Evolutionary conservation across 2,113 vertebrate species (phyloP).

Genomic region (Pardalotus punctatus): DNA sequence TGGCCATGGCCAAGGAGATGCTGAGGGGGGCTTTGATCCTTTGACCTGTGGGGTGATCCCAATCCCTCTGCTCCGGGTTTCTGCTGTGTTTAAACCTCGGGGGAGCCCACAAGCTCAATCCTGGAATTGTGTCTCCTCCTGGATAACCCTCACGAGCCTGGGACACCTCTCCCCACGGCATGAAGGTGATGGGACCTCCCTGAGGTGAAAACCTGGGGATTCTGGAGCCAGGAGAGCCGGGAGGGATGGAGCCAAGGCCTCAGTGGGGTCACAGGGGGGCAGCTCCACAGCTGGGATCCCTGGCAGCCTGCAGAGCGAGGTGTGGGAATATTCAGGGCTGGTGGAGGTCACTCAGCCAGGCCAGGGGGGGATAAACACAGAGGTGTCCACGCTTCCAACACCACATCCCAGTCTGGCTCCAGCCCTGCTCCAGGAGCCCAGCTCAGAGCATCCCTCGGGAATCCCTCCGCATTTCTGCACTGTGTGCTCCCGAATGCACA

Average conservation of each 20-base stretch:
- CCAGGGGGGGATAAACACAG: neutral
- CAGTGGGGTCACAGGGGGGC: neutral
- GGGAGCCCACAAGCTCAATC: fast-evolving
- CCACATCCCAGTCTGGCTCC: fast-evolving
- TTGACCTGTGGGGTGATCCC: neutral
- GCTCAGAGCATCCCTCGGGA: too few species aligned
- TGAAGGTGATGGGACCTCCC: neutral
- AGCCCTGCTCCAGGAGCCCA: neutral
- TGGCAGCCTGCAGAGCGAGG: fast-evolving
- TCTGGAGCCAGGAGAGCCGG: neutral
- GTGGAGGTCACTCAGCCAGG: neutral
- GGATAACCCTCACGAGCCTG: neutral
- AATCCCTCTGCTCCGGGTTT: fast-evolving
- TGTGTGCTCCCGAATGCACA: fast-evolving
- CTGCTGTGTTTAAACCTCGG: neutral
- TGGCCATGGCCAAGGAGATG: neutral
- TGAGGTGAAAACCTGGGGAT: neutral
- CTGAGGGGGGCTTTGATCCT: neutral
- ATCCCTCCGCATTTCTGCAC: fast-evolving
- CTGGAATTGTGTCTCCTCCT: neutral
- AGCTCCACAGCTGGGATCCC: neutral
- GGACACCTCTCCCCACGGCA: neutral
- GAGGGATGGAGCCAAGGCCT: neutral
- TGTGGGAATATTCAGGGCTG: fast-evolving
- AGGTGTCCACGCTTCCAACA: too few species aligned